phyloP scores from a whole-genome alignment of 2,888 invertebrate species.

The Parnassius orleans region DNA sequence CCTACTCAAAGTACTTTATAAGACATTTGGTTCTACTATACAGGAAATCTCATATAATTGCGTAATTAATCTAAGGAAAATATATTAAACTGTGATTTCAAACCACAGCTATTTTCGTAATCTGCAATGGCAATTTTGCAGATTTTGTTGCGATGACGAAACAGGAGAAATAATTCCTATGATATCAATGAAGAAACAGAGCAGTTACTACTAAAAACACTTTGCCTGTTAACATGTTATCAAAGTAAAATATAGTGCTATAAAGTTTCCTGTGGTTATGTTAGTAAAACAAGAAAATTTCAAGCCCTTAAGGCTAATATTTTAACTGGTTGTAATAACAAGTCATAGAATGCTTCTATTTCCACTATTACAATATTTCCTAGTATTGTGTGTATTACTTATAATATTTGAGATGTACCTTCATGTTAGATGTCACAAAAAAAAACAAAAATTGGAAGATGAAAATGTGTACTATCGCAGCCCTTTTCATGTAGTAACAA shows the following conservation, averaged over 20 bases:
- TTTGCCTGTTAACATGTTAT: slow-evolving; percentile 29
- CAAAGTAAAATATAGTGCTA: slow-evolving; percentile 34
- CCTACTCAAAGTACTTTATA: too few relatives aligned
- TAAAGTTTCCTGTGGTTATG: slow-evolving; percentile 52
- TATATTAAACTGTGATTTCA: too few relatives aligned
- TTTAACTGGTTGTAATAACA: slow-evolving; percentile 59
- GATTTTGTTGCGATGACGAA: slow-evolving; percentile 68
- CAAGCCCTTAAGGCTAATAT: slow-evolving; percentile 60
- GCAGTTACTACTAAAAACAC: slow-evolving; percentile 41
- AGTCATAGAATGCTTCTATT: slow-evolving; percentile 79
- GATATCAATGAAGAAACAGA: slow-evolving; percentile 77
- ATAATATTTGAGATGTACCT: slow-evolving; percentile 81
- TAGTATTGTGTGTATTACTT: slow-evolving; percentile 71
- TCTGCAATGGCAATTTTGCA: slow-evolving; percentile 39
- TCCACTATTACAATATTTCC: slow-evolving; percentile 82
- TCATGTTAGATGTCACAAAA: slow-evolving; percentile 85
- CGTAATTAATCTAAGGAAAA: too few relatives aligned
- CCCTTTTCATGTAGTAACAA: slow-evolving; percentile 84
- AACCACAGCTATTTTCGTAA: too few relatives aligned
- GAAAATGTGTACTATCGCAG: slow-evolving; percentile 83
- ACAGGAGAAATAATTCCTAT: slow-evolving; percentile 75
- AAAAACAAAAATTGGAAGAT: slow-evolving; percentile 82
- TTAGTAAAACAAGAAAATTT: slow-evolving; percentile 58
- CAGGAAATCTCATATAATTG: too few relatives aligned
- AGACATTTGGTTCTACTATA: too few relatives aligned